These are phyloP conservation scores for Neria commutata DNA, from an alignment of 2,888 invertebrate genomes.

Conservation along the genomic window DNA sequence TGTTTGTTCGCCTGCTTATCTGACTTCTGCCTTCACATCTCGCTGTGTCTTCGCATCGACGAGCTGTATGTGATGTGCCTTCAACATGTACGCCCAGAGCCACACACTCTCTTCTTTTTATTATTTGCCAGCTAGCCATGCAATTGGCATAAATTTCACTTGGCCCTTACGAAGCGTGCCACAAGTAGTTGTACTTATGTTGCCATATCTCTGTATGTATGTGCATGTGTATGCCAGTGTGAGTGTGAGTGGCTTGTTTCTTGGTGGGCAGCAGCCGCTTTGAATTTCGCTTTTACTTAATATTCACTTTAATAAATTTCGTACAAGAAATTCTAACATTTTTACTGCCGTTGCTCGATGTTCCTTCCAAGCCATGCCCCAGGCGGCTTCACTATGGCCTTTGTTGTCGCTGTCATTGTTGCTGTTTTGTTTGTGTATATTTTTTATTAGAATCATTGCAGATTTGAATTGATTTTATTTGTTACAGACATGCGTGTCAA, in stretches of 20 bases:
- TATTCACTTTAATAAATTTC: conserved; percentile 47
- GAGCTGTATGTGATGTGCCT: background rate
- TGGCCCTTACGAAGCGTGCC: background rate
- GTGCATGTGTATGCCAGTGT: background rate
- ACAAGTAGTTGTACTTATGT: background rate
- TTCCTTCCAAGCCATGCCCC: too few species aligned
- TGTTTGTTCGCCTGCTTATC: background rate
- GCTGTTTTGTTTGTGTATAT: too few species aligned
- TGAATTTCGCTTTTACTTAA: too few species aligned
- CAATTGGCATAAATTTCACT: background rate
- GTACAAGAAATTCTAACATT: conserved; percentile 50
- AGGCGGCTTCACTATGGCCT: background rate
- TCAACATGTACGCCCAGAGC: background rate
- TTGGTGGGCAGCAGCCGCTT: background rate
- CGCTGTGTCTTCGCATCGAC: background rate
- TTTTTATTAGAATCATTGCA: too few species aligned
- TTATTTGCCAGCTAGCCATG: too few species aligned
- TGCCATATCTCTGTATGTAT: background rate
- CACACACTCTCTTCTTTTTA: background rate
- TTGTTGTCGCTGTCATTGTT: background rate
- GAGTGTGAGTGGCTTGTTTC: background rate
- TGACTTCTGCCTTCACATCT: background rate
- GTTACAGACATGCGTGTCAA: too few species aligned
- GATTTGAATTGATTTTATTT: too few species aligned
- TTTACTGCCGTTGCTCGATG: conserved; percentile 42